phyloP scores from a whole-genome alignment of 1,140 invertebrate species.

The Stegodyphus mimosarum region DNA sequence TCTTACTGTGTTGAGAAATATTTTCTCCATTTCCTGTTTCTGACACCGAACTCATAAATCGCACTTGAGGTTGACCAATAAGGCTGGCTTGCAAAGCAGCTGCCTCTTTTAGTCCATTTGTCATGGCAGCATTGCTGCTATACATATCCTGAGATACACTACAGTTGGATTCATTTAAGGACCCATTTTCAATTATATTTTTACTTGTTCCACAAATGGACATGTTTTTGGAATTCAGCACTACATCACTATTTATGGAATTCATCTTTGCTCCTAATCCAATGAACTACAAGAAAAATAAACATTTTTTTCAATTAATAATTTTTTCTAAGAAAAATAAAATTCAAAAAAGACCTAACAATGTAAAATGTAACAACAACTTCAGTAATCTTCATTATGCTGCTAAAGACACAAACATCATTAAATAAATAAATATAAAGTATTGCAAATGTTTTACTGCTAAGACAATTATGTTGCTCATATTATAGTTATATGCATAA shows the following conservation, averaged over 20 bases:
- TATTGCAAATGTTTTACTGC: no score
- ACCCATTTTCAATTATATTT: conserved; percentile 47
- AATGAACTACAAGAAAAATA: conserved; percentile 39
- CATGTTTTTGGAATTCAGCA: conserved; percentile 37
- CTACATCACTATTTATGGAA: conserved; percentile 24
- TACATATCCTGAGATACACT: conserved; percentile 45
- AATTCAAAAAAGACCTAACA: not conserved
- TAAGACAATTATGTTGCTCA: no score
- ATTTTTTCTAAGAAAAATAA: not conserved
- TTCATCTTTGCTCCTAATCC: conserved; percentile 42
- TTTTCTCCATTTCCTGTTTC: conserved; percentile 43
- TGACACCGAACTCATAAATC: conserved; percentile 37
- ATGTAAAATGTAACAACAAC: no score
- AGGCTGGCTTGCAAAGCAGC: conserved; percentile 54
- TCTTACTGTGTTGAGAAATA: conserved; percentile 40
- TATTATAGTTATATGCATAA: no score
- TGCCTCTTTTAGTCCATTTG: conserved; percentile 56
- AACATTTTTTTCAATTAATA: not conserved
- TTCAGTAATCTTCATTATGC: no score
- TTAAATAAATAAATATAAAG: no score
- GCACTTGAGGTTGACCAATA: conserved; percentile 59
- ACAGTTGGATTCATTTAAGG: conserved; percentile 32
- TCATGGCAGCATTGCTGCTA: conserved; percentile 48
- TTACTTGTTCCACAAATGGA: conserved; percentile 4
- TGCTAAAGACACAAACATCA: no score